These are phyloP conservation scores for Lophura swinhoii DNA, from an alignment of 2,797 vertebrate genomes.

Conservation along the genomic window DNA sequence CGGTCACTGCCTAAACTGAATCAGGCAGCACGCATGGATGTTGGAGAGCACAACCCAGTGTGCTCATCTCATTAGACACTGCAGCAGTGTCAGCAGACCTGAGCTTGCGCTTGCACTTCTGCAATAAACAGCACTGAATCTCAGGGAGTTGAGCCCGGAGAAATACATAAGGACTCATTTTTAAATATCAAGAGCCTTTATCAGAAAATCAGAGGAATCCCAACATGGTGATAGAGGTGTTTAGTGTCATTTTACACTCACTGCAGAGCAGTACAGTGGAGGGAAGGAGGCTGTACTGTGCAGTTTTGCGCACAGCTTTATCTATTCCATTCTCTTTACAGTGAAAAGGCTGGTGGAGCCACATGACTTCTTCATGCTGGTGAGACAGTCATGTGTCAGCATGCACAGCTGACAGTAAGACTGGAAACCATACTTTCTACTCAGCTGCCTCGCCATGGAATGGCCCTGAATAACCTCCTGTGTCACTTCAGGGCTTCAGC, in stretches of 20 bases:
- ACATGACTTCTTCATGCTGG: conserved; percentile 29
- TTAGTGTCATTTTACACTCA: background rate
- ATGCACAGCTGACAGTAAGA: conserved; percentile 21
- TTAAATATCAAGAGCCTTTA: background rate
- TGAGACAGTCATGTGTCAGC: conserved; percentile 44
- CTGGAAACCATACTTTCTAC: conserved; percentile 39
- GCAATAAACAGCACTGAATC: background rate
- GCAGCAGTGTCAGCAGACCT: background rate
- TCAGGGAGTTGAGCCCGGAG: background rate
- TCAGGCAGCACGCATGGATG: background rate
- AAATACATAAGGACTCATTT: background rate
- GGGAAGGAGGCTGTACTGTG: background rate
- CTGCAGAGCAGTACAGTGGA: background rate
- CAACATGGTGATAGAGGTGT: background rate
- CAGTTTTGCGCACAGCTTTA: conserved; percentile 17
- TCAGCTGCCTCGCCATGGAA: background rate
- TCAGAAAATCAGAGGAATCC: background rate
- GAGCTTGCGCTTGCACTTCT: background rate
- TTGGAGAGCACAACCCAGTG: background rate
- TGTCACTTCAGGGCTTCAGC: conserved; percentile 50
- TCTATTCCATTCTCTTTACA: background rate
- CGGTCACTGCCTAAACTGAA: rapidly evolving
- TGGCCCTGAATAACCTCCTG: conserved; percentile 61
- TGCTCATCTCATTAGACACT: background rate
- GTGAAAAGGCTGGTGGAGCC: conserved; percentile 22